Conservation (phyloP, 2,113 vertebrate species). For the Coptodon rendalli region DNA sequence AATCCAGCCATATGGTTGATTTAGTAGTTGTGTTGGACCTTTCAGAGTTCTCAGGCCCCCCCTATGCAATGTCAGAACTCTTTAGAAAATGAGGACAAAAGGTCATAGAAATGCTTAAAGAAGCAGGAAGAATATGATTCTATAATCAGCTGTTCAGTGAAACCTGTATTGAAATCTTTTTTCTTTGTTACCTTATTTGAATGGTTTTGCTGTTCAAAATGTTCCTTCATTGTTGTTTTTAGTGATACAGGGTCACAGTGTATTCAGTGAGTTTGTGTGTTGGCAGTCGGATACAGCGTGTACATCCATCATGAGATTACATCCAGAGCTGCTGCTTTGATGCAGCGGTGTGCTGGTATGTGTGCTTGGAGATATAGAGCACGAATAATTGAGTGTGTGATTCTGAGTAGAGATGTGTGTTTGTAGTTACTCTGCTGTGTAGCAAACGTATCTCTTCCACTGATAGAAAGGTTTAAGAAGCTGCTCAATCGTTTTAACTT, state of each 20-base stretch:
- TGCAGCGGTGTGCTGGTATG: background rate
- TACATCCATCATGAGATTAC: background rate
- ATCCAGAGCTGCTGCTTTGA: background rate
- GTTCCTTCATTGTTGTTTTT: background rate
- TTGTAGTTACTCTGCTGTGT: background rate
- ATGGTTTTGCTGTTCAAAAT: background rate
- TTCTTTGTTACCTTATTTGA: background rate
- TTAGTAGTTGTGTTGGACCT: background rate
- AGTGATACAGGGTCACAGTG: background rate
- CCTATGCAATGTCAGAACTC: background rate
- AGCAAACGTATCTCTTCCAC: background rate
- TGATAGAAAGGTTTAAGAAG: background rate
- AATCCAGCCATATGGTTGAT: background rate
- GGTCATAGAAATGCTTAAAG: background rate
- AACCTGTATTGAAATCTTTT: background rate
- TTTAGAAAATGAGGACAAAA: background rate
- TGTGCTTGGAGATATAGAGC: background rate
- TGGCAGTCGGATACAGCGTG: background rate
- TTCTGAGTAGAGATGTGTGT: background rate
- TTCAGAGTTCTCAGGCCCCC: background rate
- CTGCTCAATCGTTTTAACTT: background rate
- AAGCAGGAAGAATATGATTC: background rate
- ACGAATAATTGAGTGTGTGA: background rate
- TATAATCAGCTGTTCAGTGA: background rate
- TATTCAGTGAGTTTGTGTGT: background rate